These are phyloP conservation scores for Eriosoma lanigerum DNA, from an alignment of 1,140 invertebrate species.

Conservation along the genomic window DNA sequence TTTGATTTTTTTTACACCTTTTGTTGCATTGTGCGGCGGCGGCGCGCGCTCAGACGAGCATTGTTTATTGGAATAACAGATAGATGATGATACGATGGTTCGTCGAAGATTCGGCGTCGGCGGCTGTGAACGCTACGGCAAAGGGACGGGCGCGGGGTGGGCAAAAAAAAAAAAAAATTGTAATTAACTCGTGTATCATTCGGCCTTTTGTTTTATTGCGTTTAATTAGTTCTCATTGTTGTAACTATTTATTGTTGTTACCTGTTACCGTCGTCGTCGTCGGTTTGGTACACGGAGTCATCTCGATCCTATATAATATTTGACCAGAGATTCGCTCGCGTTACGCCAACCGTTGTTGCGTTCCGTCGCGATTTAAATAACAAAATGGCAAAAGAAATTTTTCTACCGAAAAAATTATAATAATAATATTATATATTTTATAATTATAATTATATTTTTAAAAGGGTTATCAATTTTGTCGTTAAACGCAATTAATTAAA, in stretches of 20 bases:
- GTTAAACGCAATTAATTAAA: no score
- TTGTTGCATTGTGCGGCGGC: constrained; percentile 30
- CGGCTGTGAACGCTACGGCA: not conserved
- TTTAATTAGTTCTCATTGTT: constrained; percentile 51
- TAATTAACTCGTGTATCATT: constrained; percentile 51
- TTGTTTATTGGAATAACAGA: constrained; percentile 34
- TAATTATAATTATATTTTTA: no score
- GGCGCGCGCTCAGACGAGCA: constrained; percentile 32
- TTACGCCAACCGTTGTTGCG: no score
- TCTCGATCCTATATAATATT: not conserved
- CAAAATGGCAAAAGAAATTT: no score
- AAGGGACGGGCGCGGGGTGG: not conserved
- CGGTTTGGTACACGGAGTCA: not conserved
- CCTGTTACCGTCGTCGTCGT: not conserved
- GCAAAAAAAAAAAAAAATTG: constrained; percentile 2
- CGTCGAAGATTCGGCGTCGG: constrained; percentile 8
- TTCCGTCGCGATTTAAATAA: no score
- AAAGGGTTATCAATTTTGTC: no score
- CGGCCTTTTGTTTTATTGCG: constrained; percentile 47
- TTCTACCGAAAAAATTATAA: no score
- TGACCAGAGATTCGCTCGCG: not conserved
- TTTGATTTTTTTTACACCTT: constrained; percentile 1
- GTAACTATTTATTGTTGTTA: constrained; percentile 1
- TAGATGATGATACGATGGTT: constrained; percentile 18
- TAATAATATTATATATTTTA: no score